Conservation (phyloP, 1,140 invertebrate species). For the Zaprionus africanus region DNA sequence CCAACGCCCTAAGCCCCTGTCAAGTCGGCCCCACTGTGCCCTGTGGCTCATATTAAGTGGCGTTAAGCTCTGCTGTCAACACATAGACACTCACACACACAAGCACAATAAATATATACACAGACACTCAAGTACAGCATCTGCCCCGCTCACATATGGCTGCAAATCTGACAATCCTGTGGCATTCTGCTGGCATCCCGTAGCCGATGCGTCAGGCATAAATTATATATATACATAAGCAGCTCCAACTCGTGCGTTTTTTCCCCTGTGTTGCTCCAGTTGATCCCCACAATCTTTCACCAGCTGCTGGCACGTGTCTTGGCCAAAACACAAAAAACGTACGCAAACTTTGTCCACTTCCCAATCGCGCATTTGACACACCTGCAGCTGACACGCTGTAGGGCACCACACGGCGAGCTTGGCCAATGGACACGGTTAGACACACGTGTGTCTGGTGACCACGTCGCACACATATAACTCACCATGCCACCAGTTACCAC, state of each 20-base stretch:
- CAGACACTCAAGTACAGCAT: neutral
- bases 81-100: constrained; percentile 14
- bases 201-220: constrained; percentile 50
- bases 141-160: constrained; percentile 9
- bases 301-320: constrained; percentile 22
- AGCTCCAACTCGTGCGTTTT: constrained; percentile 4
- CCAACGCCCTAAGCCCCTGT: constrained; percentile 53
- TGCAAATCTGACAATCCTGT: constrained; percentile 10
- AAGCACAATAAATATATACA: neutral
- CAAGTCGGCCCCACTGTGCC: constrained; percentile 66
- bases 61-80: constrained; percentile 73
- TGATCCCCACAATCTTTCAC: constrained; percentile 34
- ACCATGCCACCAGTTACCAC: constrained; percentile 56
- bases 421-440: neutral
- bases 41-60: constrained; percentile 77
- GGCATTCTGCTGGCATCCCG: neutral
- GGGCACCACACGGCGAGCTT: neutral
- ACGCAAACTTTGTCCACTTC: constrained; percentile 4
- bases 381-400: constrained; percentile 17
- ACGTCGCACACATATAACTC: constrained; percentile 60
- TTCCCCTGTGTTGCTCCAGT: constrained; percentile 5
- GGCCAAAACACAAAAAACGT: neutral
- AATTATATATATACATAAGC: constrained; percentile 50
- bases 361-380: constrained; percentile 14
- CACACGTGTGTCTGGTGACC: constrained; percentile 17